Base-by-base conservation (phyloP, 1,140 invertebrate genomes). In the Aphidius ervi region DNA sequence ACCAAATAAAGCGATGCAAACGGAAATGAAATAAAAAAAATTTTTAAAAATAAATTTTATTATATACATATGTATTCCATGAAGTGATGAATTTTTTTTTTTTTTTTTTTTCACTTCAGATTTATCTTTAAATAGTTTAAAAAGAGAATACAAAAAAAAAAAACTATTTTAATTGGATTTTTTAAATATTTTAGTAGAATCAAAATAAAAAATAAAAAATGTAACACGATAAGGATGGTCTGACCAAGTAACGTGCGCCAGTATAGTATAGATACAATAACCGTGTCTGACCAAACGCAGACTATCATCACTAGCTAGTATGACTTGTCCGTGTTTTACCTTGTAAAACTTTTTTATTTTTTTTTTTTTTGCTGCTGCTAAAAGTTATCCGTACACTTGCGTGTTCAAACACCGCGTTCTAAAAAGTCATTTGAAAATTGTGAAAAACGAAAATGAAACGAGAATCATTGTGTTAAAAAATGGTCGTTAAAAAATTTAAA, bases 201-300 rank as follows among this genome's bases (percentile, higher is more conserved):
- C 10, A 52, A 10, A 37, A 16, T 16, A 16, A 31, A 31, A 31
- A 31, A 31, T 3, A 31, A 31, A 31, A 31, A 31, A 31, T 31
- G 23, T 31, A 31, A 54, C 40, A n/a, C 42, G 52, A 54, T 42
- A 39, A 42, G 40, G n/a, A 42, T 20, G 39, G 52, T 54, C 52
- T 16, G 52, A 54, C 52, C 52, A 16, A 16, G 42, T n/a, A 54
- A 54, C 52, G 42, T 54, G 39, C 52, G 39, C 39, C 40, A 54
- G 37, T 40, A 54, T 40, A 54, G 39, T 41, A 54, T 37, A 54
- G 20, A 54, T 40, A 54, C 23, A 54, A 41, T 54, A 54, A 4
- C 40, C 39, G 37, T n/a, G 52, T 54, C 52, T 54, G 52, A 54
- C 52, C 52, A 43, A 42, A 54, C 52, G n/a, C 20, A 39, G 40